Conservation (phyloP, 2,888 invertebrate genomes). For the Allolobophora icterica region DNA sequence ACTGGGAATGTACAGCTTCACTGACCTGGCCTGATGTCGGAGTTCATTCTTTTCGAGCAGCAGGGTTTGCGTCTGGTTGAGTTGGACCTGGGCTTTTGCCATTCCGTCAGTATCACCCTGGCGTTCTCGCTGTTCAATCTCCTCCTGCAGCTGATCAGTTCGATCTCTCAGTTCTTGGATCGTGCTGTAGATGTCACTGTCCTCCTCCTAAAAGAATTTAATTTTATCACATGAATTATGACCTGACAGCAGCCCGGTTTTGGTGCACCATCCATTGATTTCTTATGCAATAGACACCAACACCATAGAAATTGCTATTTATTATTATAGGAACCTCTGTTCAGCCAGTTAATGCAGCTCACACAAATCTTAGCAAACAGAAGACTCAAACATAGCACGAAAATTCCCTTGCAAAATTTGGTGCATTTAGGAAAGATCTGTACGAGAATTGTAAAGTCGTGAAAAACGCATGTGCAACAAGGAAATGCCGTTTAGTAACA, state of each 20-base stretch:
- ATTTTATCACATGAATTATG: not conserved
- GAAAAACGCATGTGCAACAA: not conserved
- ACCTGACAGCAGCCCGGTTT: not conserved
- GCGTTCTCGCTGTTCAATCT: constrained; percentile 55
- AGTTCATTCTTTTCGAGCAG: constrained; percentile 59
- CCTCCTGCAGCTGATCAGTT: constrained; percentile 55
- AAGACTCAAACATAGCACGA: not conserved
- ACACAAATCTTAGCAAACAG: not conserved
- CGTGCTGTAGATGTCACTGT: constrained; percentile 61
- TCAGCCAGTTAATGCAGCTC: not conserved
- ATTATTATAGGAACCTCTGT: not conserved
- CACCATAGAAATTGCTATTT: not conserved
- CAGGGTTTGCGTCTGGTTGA: constrained; percentile 53
- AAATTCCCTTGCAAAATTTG: not conserved
- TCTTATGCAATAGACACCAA: not conserved
- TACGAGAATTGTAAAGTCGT: not conserved
- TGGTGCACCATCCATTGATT: not conserved
- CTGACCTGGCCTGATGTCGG: constrained; percentile 47
- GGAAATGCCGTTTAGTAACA: not conserved
- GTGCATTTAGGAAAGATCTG: not conserved
- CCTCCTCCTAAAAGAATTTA: constrained; percentile 55
- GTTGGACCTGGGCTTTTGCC: constrained; percentile 50
- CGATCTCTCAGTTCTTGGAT: constrained; percentile 61
- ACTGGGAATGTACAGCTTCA: not conserved
- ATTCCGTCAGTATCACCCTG: constrained; percentile 50